Evolutionary conservation across 2,113 vertebrate genomes (phyloP).

Genomic region (Poecile atricapillus): DNA sequence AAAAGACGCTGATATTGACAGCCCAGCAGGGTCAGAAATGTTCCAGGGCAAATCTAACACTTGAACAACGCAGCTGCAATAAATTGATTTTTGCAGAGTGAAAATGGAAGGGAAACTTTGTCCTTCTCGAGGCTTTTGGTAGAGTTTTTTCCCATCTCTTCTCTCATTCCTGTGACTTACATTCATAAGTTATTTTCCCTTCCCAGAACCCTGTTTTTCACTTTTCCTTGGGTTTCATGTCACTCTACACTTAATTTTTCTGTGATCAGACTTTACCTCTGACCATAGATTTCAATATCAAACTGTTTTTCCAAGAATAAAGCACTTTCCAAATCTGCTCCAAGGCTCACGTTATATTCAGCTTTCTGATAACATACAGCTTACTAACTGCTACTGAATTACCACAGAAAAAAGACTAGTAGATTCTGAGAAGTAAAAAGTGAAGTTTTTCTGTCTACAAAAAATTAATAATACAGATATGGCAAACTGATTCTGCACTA

Average conservation of each 20-base stretch:
- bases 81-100: neutral
- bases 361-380: neutral
- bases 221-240: neutral
- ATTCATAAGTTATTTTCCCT: neutral
- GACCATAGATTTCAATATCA: neutral
- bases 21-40: neutral
- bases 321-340: neutral
- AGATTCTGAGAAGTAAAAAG: neutral
- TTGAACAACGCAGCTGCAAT: neutral
- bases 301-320: neutral
- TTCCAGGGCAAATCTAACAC: slow-evolving; percentile 5
- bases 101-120: neutral
- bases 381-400: neutral
- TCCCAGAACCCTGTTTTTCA: neutral
- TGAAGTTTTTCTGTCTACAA: neutral
- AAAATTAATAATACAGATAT: neutral
- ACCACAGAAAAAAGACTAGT: neutral
- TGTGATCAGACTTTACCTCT: neutral
- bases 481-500: neutral
- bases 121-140: neutral
- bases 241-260: neutral
- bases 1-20: neutral
- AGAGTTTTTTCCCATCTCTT: neutral
- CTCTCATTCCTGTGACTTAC: neutral
- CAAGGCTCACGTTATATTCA: neutral